phyloP scores from a whole-genome alignment of 1,140 invertebrate species.

The Elysia chlorotica region DNA sequence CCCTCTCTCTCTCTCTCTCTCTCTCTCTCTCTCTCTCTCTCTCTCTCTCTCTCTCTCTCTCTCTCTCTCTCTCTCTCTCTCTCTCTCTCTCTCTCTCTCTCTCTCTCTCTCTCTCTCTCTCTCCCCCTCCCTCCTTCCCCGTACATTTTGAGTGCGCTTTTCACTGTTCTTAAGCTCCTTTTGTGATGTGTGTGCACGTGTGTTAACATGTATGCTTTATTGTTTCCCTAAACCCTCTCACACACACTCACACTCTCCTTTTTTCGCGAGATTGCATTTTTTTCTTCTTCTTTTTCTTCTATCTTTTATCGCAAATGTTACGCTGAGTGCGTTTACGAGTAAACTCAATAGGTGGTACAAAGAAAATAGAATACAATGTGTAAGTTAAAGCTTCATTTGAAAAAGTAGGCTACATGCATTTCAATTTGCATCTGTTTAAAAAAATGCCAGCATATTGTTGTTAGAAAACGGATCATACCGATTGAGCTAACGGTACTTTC shows the following conservation, averaged over 20 bases:
- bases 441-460: not conserved
- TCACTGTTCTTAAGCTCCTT: too few species aligned
- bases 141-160: too few species aligned
- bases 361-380: too few species aligned
- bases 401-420: not conserved
- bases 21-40: constrained; percentile 1
- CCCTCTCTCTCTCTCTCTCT: not conserved
- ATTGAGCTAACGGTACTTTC: too few species aligned
- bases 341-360: not conserved
- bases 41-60: not conserved
- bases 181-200: too few species aligned
- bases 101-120: not conserved
- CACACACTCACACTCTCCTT: not conserved
- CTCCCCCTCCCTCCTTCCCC: not conserved
- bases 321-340: not conserved
- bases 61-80: not conserved
- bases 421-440: not conserved
- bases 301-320: not conserved
- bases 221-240: not conserved
- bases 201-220: too few species aligned
- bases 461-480: not conserved
- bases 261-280: too few species aligned
- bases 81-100: not conserved
- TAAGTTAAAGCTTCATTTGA: not conserved
- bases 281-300: not conserved